Base-by-base conservation (phyloP, 1,140 invertebrate species). In the Rhyzopertha dominica region DNA sequence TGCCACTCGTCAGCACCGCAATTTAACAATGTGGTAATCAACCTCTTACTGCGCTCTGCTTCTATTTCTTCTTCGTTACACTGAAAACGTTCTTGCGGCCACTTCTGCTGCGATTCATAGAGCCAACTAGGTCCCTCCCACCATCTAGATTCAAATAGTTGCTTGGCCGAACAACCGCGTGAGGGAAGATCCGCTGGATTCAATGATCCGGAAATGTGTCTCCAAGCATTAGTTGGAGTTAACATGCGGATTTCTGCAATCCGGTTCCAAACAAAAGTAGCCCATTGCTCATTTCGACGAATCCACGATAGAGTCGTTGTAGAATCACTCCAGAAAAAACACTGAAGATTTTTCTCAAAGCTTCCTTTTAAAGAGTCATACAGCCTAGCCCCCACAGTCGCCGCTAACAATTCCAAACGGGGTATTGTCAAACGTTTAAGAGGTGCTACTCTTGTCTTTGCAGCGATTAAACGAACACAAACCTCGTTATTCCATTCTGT, bases 261-360 rank as follows among this genome's bases (percentile, higher is more conserved):
- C 18, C 67, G 47, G 48, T 69, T 72, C 2, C 63, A 65, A 0
- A 73, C 66, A 47, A 67, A 74, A 1, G 59, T 63, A 34, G 55
- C 62, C 46, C 56, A 54, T 13, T 57, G 34, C 4, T 56, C 55
- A 2, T 39, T 32, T 24, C 50, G 51, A 16, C 44, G 17, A 3
- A 73, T 51, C 68, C 68, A 71, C 3, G 37, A 37, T 5, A 72
- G 20, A 0, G 58, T 61, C 5, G 63, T 62, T 9, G 51, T 59
- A 1, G 67, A 66, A 47, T 71, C 69, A 2, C 47, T 49, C 65
- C 61, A 69, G 34, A 57, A 51, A 38, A 30, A 45, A 23, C 10
- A 19, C 25, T 43, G 3, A 9, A 26, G 14, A 7, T 39, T 29
- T 3, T 23, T 3, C 16, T 45, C 42, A 4, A 49, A 23, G 36